phyloP scores from a whole-genome alignment of 2,797 vertebrate genomes.

The Phataginus tetradactyla region DNA sequence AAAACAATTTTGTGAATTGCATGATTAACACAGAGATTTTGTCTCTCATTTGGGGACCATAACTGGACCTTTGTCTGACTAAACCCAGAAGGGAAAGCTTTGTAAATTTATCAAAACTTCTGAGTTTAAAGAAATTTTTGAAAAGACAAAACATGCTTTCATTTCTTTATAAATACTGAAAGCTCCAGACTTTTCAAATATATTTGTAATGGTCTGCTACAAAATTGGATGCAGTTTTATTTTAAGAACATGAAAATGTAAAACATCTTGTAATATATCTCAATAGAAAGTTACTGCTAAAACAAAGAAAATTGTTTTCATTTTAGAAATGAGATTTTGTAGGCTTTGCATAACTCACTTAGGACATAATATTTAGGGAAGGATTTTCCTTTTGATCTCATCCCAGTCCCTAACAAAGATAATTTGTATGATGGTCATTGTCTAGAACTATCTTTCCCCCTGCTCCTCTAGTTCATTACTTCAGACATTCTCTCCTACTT shows the following conservation, averaged over 20 bases:
- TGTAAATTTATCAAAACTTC: not conserved
- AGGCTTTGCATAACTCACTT: not conserved
- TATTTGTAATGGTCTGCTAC: not conserved
- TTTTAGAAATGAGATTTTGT: constrained; percentile 7
- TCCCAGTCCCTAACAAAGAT: not conserved
- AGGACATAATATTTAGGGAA: not conserved
- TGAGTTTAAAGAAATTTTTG: constrained; percentile 46
- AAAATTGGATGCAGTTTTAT: not conserved
- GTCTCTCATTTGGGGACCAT: not conserved
- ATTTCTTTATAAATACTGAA: constrained; percentile 7
- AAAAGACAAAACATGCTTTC: not conserved
- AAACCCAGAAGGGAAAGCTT: not conserved
- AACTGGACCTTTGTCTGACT: not conserved
- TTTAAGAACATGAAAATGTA: not conserved
- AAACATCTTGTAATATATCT: not conserved
- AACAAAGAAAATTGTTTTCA: constrained; percentile 5
- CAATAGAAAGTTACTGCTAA: not conserved
- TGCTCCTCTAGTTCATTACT: not conserved
- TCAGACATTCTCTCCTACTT: not conserved
- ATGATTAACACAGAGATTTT: not conserved
- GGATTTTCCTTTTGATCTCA: constrained; percentile 28
- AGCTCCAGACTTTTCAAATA: constrained; percentile 35
- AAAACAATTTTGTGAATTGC: constrained; percentile 18
- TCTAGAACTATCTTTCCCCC: not conserved
- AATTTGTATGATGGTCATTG: constrained; percentile 5